Base-by-base conservation (phyloP, 2,797 vertebrate genomes). In the Acomys russatus region DNA sequence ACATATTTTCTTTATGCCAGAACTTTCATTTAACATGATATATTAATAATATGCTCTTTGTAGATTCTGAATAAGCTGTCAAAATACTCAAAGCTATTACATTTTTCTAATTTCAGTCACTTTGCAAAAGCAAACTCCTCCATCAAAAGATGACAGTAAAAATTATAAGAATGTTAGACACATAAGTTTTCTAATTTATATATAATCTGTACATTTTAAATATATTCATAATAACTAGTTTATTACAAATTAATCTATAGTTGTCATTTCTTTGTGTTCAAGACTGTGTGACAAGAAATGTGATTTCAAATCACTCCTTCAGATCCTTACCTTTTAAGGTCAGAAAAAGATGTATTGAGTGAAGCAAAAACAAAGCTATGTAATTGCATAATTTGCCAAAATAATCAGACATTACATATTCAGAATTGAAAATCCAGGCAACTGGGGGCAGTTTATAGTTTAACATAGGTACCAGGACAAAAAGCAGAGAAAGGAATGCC, bases 11-110 rank as follows among this genome's bases (percentile, higher is more conserved):
- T 83, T 96, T 95, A n/a, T 92, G 86, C 83, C 92, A 94, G 6
- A 98, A 92, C 33, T 44, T 95, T 79, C 77, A 94, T 94, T 96
- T 97, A 59, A 94, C 2, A 33, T 85, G 61, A 91, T 96, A 56
- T 97, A 93, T 95, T 95, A 96, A 89, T 96, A 95, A 90, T 83
- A 66, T 93, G 56, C 35, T 66, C 3, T 97, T 92, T 56, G 56
- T 95, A 54, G 82, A 92, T 78, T 70, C 64, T 96, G 25, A 96
- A 93, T 73, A 95, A 96, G 90, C 96, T 66, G 59, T 86, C 56
- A 95, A 96, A 91, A 51, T 61, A 77, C 15, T 56, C 35, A 82
- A 88, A 93, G 6, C 88, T 88, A 91, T 1, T 49, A 88, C 33
- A 1, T 70, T 80, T 96, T 92, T 92, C 51, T 68, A 92, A 96